Evolutionary conservation across 2,113 vertebrate species (phyloP).

Genomic region (Pterocles gutturalis): DNA sequence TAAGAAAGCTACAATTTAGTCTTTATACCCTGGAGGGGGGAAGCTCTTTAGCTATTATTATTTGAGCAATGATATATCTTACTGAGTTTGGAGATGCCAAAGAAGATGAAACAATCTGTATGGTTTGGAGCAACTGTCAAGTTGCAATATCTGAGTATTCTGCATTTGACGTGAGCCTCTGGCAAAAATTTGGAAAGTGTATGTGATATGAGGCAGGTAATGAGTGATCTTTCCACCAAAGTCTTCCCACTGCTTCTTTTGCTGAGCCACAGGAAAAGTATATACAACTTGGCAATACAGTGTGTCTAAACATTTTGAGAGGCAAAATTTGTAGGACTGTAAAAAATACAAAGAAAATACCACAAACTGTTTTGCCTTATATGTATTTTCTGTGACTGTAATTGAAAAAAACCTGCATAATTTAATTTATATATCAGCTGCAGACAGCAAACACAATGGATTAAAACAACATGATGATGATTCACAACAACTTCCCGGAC

Average conservation of each 20-base stretch:
- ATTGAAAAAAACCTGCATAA: neutral
- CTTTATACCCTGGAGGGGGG: too few species aligned
- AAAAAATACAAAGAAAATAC: neutral
- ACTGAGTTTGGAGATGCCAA: neutral
- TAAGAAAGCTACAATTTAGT: neutral
- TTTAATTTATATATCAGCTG: slow-evolving; percentile 24
- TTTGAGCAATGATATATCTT: neutral
- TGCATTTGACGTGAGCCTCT: neutral
- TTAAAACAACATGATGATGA: neutral
- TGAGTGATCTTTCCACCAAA: neutral
- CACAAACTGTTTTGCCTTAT: neutral
- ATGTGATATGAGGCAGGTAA: neutral
- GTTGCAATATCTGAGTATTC: neutral
- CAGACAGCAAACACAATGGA: neutral
- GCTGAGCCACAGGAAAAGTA: neutral
- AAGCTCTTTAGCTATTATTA: neutral
- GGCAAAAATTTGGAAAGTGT: neutral
- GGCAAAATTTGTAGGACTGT: neutral
- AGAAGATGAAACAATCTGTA: neutral
- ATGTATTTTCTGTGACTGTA: neutral
- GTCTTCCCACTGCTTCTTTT: neutral
- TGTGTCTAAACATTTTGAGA: neutral
- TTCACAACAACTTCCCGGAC: neutral
- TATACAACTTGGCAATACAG: neutral
- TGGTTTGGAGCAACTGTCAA: neutral